Evolutionary conservation across 2,113 vertebrate species (phyloP), one percentile per base, ranked within the genome.

Genomic region (Alces alces): DNA sequence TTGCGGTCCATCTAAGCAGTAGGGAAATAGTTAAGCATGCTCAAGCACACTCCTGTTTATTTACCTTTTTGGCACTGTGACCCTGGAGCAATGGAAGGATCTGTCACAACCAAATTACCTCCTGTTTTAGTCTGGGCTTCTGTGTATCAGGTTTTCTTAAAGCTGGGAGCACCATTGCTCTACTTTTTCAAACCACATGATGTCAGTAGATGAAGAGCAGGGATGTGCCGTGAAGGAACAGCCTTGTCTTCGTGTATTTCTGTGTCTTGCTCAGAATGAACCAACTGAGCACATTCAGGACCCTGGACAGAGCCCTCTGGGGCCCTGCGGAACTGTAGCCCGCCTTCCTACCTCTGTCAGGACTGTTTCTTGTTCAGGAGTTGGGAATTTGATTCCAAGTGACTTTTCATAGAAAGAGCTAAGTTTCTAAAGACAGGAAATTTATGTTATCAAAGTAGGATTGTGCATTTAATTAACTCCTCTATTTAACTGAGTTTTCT

Each of bases 401-500:
- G 84, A 94, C 92, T 97, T 61, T 93, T 70, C 19, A 52, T 54
- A 52, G 61, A 95, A 92, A 80, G 7, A 0, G 45, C 91, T 55
- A 45, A 28, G 92, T 89, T 98, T 95, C 96, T n/a, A 12, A 97
- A 97, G 90, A 86, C 27, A 28, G 47, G 78, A 87, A 28, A n/a
- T 60, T 1, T 64, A 5, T 25, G 39, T 93, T 82, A 27, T 79
- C 96, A 73, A 39, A 85, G 95, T 91, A 57, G n/a, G 47, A 23
- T 25, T 43, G 14, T 43, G 64, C 66, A 39, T 97, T 93, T 97
- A 55, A 97, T 97, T 98, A 47, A 23, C 73, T 93, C 96, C 70
- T 90, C 93, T 88, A 4, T 84, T 91, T 97, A 54, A 84, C 50
- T 96, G 95, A 92, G 91, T 97, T 97, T 95, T 85, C 89, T 61